phyloP scores from a whole-genome alignment of 2,113 vertebrate genomes.

The Megaptera novaeangliae region DNA sequence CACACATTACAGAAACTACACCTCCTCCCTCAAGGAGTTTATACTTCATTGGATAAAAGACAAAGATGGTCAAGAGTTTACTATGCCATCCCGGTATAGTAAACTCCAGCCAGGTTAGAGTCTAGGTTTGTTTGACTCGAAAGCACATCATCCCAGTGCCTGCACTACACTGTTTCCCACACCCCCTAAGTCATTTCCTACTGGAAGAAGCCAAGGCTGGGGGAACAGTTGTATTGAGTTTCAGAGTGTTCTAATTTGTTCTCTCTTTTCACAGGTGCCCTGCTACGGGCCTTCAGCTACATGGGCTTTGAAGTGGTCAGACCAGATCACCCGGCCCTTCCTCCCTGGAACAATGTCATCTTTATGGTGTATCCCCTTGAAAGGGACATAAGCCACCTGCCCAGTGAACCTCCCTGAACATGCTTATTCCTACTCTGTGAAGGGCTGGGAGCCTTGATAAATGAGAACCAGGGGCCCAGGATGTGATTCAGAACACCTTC shows the following conservation, averaged over 20 bases:
- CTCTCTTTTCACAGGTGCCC: constrained; percentile 52
- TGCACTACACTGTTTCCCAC: neutral
- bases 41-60: neutral
- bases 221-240: rapidly evolving
- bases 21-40: neutral
- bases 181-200: neutral
- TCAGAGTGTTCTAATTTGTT: neutral
- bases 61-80: neutral
- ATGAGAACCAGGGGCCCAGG: neutral
- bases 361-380: constrained; percentile 78
- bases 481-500: constrained; percentile 36
- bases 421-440: neutral
- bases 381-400: constrained; percentile 49
- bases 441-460: constrained; percentile 5
- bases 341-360: constrained; percentile 70
- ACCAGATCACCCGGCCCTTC: constrained; percentile 67
- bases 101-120: too few relatives aligned
- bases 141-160: neutral
- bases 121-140: neutral
- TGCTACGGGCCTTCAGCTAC: constrained; percentile 76
- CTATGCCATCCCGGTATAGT: too few relatives aligned
- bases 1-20: neutral
- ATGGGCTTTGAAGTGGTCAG: constrained; percentile 74
- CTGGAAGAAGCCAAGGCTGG: neutral
- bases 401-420: neutral